Conservation (phyloP, 2,888 invertebrate genomes). For the Aleiodes leptofemur region DNA sequence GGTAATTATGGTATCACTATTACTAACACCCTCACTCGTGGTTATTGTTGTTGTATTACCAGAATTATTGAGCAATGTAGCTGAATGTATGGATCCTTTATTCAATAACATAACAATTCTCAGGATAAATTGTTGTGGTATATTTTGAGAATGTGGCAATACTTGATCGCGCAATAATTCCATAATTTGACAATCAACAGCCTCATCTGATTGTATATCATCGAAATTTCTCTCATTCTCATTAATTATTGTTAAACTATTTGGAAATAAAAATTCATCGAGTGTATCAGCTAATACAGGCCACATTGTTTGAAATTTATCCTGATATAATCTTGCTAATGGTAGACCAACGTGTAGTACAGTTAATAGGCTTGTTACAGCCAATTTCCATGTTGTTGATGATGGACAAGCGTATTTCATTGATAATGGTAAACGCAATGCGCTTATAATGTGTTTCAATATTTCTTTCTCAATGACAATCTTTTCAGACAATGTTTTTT, state of each 20-base stretch:
- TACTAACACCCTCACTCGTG: not conserved
- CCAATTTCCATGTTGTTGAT: slow-evolving; percentile 88
- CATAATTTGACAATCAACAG: slow-evolving; percentile 89
- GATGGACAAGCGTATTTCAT: slow-evolving; percentile 89
- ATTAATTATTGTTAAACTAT: slow-evolving; percentile 78
- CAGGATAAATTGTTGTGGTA: slow-evolving; percentile 89
- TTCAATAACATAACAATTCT: slow-evolving; percentile 90
- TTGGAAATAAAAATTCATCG: slow-evolving; percentile 94
- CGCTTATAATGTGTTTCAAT: slow-evolving; percentile 83
- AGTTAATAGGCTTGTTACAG: slow-evolving; percentile 85
- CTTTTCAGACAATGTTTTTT: slow-evolving; percentile 83
- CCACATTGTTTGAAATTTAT: slow-evolving; percentile 89
- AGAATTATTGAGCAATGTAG: slow-evolving; percentile 80
- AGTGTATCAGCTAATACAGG: slow-evolving; percentile 88
- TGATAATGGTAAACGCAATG: slow-evolving; percentile 84
- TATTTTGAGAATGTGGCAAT: slow-evolving; percentile 85
- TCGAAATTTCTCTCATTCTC: slow-evolving; percentile 78
- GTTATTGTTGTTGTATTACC: slow-evolving; percentile 37
- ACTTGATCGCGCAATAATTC: slow-evolving; percentile 89
- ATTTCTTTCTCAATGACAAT: slow-evolving; percentile 85
- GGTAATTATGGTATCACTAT: slow-evolving; percentile 61
- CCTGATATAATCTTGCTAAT: slow-evolving; percentile 87
- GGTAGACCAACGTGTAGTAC: slow-evolving; percentile 91
- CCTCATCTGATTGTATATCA: slow-evolving; percentile 81
- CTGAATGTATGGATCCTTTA: slow-evolving; percentile 90